Evolutionary conservation across 2,797 vertebrate genomes (phyloP).

Genomic region (Artibeus lituratus): DNA sequence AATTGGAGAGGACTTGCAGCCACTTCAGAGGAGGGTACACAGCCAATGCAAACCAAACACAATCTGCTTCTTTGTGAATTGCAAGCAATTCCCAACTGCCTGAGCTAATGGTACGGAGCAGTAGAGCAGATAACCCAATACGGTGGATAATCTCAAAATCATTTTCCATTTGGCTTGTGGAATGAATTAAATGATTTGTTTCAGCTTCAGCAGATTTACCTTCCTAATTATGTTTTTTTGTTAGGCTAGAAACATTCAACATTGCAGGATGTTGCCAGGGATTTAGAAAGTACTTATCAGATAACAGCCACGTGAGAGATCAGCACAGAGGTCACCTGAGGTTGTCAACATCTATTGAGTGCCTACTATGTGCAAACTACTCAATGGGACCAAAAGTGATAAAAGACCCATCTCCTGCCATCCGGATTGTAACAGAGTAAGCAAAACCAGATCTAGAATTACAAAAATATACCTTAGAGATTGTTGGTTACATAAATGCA

Average conservation of each 20-base stretch:
- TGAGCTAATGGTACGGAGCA: slow-evolving; percentile 74
- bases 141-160: slow-evolving; percentile 76
- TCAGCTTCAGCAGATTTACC: slow-evolving; percentile 76
- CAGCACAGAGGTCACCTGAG: slow-evolving; percentile 17
- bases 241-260: slow-evolving; percentile 76
- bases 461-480: neutral
- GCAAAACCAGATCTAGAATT: neutral
- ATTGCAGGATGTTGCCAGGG: slow-evolving; percentile 53
- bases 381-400: neutral
- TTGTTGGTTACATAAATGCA: neutral
- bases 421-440: neutral
- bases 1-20: slow-evolving; percentile 62
- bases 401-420: neutral
- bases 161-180: slow-evolving; percentile 78
- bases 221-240: slow-evolving; percentile 77
- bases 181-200: slow-evolving; percentile 78
- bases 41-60: slow-evolving; percentile 73
- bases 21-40: slow-evolving; percentile 63
- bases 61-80: slow-evolving; percentile 76
- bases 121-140: slow-evolving; percentile 79
- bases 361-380: neutral
- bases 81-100: slow-evolving; percentile 76
- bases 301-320: slow-evolving; percentile 8
- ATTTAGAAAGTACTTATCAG: slow-evolving; percentile 21
- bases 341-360: neutral